Conservation (phyloP, 2,113 vertebrate genomes). For the Phyllostomus hastatus region DNA sequence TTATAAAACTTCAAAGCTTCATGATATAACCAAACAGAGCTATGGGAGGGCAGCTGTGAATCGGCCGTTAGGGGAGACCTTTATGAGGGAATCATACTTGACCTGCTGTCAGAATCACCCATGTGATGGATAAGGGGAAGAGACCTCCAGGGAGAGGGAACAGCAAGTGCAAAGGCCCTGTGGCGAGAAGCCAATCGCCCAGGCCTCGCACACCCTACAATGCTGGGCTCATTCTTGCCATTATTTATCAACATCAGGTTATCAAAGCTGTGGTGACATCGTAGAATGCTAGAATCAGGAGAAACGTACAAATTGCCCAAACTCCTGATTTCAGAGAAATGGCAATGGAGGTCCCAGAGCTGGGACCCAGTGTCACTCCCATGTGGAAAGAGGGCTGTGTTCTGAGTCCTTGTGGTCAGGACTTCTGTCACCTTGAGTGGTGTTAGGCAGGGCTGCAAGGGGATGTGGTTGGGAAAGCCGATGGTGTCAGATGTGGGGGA, state of each 20-base stretch:
- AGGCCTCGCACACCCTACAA: fast-evolving
- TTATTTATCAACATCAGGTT: not conserved
- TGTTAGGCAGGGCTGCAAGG: not conserved
- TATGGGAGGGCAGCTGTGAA: not conserved
- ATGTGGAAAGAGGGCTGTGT: not conserved
- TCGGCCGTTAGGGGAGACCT: not conserved
- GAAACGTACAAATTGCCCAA: not conserved
- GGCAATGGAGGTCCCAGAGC: not conserved
- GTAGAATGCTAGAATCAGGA: not conserved
- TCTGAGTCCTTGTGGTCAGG: not conserved
- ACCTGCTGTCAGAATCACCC: not conserved
- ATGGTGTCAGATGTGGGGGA: not conserved
- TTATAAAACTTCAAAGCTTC: not conserved
- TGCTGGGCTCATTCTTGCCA: not conserved
- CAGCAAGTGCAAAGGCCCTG: not conserved
- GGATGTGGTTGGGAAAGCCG: not conserved
- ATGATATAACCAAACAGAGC: not conserved
- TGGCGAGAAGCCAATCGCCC: not conserved
- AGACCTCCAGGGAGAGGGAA: not conserved
- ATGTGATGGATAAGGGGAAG: fast-evolving
- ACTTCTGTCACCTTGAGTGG: not conserved
- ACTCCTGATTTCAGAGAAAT: not conserved
- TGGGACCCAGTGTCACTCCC: not conserved
- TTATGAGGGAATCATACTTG: not conserved
- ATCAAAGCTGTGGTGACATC: not conserved